phyloP scores from a whole-genome alignment of 2,797 vertebrate species.

The Pangasius larnaudii region DNA sequence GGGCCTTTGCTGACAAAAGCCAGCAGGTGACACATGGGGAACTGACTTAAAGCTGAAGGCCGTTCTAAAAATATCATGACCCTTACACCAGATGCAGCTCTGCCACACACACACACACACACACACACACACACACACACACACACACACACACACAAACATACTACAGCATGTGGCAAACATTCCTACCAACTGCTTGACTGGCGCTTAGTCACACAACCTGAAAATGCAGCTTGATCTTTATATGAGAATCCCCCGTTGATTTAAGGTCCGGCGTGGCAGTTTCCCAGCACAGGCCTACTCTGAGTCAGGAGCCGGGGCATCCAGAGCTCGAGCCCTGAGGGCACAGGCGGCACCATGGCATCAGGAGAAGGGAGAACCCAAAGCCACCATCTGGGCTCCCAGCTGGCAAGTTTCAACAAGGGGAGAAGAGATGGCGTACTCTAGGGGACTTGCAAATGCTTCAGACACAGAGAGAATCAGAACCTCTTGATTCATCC shows the following conservation, averaged over 20 bases:
- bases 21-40: conserved; percentile 59
- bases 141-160: conserved; percentile 22
- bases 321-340: conserved; percentile 40
- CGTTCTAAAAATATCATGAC: conserved; percentile 63
- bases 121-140: conserved; percentile 14
- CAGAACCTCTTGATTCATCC: not conserved
- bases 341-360: conserved; percentile 51
- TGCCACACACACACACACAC: conserved; percentile 37
- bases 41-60: conserved; percentile 55
- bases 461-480: not conserved
- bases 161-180: conserved; percentile 38
- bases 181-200: conserved; percentile 53
- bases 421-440: conserved; percentile 2
- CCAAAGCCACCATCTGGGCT: conserved; percentile 65
- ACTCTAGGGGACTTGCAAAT: conserved; percentile 23
- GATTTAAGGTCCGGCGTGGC: not conserved
- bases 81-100: conserved; percentile 42
- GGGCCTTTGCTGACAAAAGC: conserved; percentile 43
- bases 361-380: conserved; percentile 52
- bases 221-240: conserved; percentile 40
- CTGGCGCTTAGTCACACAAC: conserved; percentile 52
- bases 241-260: conserved; percentile 39
- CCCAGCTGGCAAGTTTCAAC: conserved; percentile 64
- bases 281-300: conserved; percentile 27
- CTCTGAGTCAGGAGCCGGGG: conserved; percentile 57